Evolutionary conservation across 2,888 invertebrate genomes (phyloP).

Genomic region (Cryptocephalus primarius): DNA sequence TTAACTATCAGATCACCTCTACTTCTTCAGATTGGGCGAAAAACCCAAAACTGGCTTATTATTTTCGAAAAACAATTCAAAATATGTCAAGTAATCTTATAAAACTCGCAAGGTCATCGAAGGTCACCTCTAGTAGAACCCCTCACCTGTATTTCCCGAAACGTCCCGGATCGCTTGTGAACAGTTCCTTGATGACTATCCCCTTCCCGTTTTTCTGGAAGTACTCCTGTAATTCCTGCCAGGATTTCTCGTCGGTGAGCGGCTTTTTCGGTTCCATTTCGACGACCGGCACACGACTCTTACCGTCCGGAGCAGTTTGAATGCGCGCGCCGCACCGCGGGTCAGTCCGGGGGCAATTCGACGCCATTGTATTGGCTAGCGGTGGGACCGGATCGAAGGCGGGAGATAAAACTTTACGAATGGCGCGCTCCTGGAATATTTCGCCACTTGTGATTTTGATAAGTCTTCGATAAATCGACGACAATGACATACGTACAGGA

Average conservation of each 20-base stretch:
- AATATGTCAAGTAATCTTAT: neutral
- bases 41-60: neutral
- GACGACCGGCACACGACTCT: neutral
- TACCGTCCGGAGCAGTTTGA: neutral
- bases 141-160: conserved; percentile 83
- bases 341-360: conserved; percentile 14
- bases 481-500: too few species aligned
- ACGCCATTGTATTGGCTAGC: conserved; percentile 1
- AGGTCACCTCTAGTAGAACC: conserved; percentile 12
- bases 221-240: conserved; percentile 63
- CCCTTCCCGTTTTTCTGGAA: conserved; percentile 60
- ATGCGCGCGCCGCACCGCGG: conserved; percentile 13
- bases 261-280: conserved; percentile 42
- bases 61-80: neutral
- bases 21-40: neutral
- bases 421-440: too few species aligned
- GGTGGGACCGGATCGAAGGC: too few species aligned
- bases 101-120: conserved; percentile 2
- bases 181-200: conserved; percentile 73
- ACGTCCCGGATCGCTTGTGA: conserved; percentile 66
- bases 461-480: too few species aligned
- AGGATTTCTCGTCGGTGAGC: conserved; percentile 57
- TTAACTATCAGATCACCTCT: neutral
- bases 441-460: too few species aligned
- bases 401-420: too few species aligned